phyloP scores from a whole-genome alignment of 1,140 invertebrate species.

The Cataglyphis hispanica region DNA sequence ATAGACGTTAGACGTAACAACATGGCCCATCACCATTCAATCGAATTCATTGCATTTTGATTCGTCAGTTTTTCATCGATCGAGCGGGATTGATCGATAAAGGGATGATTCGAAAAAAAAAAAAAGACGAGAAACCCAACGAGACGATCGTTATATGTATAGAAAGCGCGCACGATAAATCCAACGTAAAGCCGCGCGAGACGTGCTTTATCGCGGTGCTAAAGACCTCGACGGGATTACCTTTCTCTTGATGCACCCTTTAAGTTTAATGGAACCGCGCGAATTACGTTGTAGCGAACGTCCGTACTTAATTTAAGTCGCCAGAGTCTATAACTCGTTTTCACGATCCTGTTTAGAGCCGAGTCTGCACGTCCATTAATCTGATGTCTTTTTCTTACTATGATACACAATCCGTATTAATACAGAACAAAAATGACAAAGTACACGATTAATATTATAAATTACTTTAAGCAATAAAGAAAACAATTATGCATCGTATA shows the following conservation, averaged over 20 bases:
- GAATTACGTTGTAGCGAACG: background rate
- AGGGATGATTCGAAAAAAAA: background rate
- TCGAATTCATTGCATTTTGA: conserved; percentile 34
- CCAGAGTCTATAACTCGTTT: background rate
- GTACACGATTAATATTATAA: background rate
- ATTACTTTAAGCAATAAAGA: background rate
- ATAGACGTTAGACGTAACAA: conserved; percentile 49
- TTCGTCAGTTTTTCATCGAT: conserved; percentile 38
- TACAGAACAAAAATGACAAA: background rate
- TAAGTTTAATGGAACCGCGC: conserved; percentile 29
- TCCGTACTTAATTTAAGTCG: conserved; percentile 11
- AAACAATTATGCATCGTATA: no score
- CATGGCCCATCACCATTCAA: background rate
- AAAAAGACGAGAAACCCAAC: conserved; percentile 18
- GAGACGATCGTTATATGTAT: background rate
- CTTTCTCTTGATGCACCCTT: conserved; percentile 39
- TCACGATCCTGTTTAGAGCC: background rate
- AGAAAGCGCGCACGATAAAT: conserved; percentile 41
- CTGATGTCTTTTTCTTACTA: background rate
- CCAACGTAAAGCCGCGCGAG: conserved; percentile 29
- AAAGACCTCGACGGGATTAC: conserved; percentile 23
- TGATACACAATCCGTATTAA: background rate
- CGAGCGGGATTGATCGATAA: background rate
- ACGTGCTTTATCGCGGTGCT: conserved; percentile 46
- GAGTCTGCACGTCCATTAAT: background rate